Base-by-base conservation (phyloP, 2,888 invertebrate genomes). In the Altica lythri region DNA sequence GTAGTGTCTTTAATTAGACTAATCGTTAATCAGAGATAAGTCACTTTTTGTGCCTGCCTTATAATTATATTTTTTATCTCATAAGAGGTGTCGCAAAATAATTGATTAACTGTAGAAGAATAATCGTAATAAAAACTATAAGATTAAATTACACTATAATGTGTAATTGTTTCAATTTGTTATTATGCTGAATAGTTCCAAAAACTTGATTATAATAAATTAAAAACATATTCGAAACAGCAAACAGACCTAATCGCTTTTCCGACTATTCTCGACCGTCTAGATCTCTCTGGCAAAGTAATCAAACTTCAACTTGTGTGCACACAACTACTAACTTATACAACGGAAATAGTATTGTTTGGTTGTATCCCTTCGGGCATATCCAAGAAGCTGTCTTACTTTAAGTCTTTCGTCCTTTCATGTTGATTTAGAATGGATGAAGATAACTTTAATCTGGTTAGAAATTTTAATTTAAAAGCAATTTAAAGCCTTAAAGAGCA, bases 321-420 rank as follows among this genome's bases (percentile, higher is more conserved):
- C 19, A 34, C 16, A 30, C 40, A 40, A 25, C 42, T 42, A 25
- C 42, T 25, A 27, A 42, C n/a, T 42, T 42, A 22, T 27, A 42
- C 42, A 42, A 34, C 12, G 34, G 25, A 19, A 42, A 22, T 22
- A 19, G 13, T 12, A 25, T 42, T 42, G 42, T 42, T 42, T 27
- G 34, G 16, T 14, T 34, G 34, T 34, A 16, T 34, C 34, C 34
- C 34, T 34, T 34, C 9, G 34, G 34, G 34, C 34, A 14, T 34
- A 34, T 9, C 34, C 30, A 34, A 34, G 34, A 34, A 34, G 9
- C 12, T 16, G 34, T 34, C 9, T 34, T 16, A 9, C 34, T 14
- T 9, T 4, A 5, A 2, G 16, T 34, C 14, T 14, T 34, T 34
- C 12, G 16, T 4, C 34, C 16, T 34, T 34, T 34, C 34, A 34